Conservation (phyloP, 2,113 vertebrate genomes). For the Silurus glanis region DNA sequence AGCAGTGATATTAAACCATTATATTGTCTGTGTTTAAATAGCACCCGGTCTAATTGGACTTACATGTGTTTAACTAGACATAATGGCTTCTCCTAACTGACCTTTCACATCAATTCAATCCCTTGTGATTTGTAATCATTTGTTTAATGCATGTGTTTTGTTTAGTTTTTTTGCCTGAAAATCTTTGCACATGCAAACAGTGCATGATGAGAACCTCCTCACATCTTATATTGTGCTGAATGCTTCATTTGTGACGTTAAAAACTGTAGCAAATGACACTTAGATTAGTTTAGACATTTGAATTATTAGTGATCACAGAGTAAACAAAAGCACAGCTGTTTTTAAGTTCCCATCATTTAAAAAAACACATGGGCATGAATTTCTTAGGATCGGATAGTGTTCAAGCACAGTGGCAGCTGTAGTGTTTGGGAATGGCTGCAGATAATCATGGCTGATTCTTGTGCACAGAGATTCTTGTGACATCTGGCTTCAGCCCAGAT, state of each 20-base stretch:
- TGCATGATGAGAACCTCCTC: background rate
- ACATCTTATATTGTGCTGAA: conserved; percentile 9
- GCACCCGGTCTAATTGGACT: conserved; percentile 22
- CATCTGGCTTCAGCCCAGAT: conserved; percentile 33
- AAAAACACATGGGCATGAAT: background rate
- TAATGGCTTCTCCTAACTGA: conserved; percentile 22
- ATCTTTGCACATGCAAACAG: background rate
- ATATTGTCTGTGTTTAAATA: conserved; percentile 32
- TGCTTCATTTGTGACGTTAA: background rate
- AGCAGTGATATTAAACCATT: conserved; percentile 10
- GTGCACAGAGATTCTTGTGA: conserved; percentile 39
- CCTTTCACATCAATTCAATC: conserved; percentile 5
- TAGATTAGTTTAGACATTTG: background rate
- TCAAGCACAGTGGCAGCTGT: conserved; percentile 26
- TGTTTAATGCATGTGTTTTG: background rate
- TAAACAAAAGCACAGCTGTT: conserved; percentile 15
- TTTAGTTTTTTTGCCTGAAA: background rate
- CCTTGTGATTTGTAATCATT: conserved; percentile 6
- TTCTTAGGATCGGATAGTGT: conserved; percentile 1
- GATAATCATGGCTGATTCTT: conserved; percentile 20
- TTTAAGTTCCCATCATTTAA: conserved; percentile 1
- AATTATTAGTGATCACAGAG: background rate
- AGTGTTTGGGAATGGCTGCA: conserved; percentile 15
- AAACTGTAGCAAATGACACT: background rate
- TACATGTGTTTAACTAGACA: background rate